A percentile compares a stretch with the other conserved stretches of the same genome.
These are phyloP conservation scores for Oscheius myriophilus DNA, from an alignment of 2,888 invertebrate genomes.

Conservation along the genomic window DNA sequence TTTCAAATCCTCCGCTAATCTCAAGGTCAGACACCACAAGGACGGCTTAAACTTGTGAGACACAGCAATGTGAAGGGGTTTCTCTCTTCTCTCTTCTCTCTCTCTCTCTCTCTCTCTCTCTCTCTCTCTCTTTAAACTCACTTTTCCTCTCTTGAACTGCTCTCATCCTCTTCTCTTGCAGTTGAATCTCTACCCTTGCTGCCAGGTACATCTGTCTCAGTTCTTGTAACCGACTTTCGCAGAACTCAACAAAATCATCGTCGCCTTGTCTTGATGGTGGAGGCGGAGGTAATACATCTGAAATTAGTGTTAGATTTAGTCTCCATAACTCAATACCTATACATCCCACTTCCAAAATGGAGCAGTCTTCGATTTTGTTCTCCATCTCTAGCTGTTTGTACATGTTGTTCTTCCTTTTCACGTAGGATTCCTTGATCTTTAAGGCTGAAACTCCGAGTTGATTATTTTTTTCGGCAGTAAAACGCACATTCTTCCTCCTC, in stretches of 20 bases:
- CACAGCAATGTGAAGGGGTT: too few species aligned
- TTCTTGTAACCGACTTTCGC: neutral
- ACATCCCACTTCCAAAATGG: neutral
- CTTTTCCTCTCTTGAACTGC: constrained; percentile 22
- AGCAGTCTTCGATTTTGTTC: constrained; percentile 5
- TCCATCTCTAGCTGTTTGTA: constrained; percentile 10
- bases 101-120: too few species aligned
- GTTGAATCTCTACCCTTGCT: constrained; percentile 1
- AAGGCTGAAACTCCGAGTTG: neutral
- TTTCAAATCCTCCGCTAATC: too few species aligned
- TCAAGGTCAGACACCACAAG: too few species aligned
- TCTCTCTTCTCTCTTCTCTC: too few species aligned
- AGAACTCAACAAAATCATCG: neutral
- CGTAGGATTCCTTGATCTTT: constrained; percentile 5
- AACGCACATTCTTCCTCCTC: constrained; percentile 18
- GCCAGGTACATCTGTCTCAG: constrained; percentile 7
- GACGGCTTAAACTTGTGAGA: too few species aligned
- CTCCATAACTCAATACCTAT: neutral
- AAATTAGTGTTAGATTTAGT: too few species aligned
- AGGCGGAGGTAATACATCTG: neutral
- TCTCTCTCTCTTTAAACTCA: neutral
- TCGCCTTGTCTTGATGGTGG: neutral
- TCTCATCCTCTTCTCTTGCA: neutral
- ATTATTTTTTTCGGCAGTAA: neutral
- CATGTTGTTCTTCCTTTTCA: constrained; percentile 22